Conservation (phyloP, 2,797 vertebrate species). For the Sebastes iracundus region DNA sequence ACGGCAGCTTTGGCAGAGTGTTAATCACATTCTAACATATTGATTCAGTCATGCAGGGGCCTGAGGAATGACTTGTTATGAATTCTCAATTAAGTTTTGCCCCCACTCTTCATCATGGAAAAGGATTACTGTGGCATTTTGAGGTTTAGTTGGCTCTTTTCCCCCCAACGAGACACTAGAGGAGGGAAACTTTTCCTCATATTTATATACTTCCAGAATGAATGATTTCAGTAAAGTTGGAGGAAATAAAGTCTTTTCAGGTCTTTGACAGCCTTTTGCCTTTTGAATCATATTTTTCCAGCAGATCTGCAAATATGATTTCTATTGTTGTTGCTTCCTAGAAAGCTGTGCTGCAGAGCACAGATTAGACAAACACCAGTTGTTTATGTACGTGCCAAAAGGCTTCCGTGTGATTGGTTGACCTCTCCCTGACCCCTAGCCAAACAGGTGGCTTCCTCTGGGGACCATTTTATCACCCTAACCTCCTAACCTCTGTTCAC, state of each 20-base stretch:
- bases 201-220: background rate
- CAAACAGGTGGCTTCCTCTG: slow-evolving; percentile 2
- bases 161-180: background rate
- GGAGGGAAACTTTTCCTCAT: background rate
- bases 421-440: slow-evolving; percentile 16
- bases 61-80: background rate
- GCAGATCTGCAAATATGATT: background rate
- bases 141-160: background rate
- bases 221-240: background rate
- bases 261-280: background rate
- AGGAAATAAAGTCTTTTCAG: background rate
- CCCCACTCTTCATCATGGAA: background rate
- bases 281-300: background rate
- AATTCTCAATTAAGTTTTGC: slow-evolving; percentile 11
- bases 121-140: background rate
- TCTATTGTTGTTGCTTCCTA: background rate
- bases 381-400: background rate
- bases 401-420: slow-evolving; percentile 16
- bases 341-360: background rate
- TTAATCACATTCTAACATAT: slow-evolving; percentile 37
- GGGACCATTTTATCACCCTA: background rate
- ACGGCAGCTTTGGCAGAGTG: slow-evolving; percentile 12
- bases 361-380: slow-evolving; percentile 1
- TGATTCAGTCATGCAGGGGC: slow-evolving; percentile 14
- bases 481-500: background rate